Conservation (phyloP, 2,888 invertebrate genomes). For the Clusia tigrina region DNA sequence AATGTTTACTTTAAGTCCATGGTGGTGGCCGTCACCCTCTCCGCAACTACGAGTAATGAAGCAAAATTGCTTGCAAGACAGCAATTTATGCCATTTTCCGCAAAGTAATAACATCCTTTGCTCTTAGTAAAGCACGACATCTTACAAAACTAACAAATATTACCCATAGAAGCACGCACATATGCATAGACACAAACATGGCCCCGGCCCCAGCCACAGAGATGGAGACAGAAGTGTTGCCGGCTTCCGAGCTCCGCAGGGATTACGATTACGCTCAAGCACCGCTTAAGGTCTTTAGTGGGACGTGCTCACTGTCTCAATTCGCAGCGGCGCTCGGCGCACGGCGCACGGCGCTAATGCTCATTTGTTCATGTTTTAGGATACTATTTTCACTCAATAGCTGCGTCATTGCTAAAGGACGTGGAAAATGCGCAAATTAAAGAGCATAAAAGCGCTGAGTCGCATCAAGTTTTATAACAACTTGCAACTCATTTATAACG, state of each 20-base stretch:
- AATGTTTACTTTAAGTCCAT: too few relatives aligned
- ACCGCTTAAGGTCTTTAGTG: conserved; percentile 8
- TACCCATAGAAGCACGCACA: neutral
- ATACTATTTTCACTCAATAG: neutral
- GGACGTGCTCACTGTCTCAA: conserved; percentile 3
- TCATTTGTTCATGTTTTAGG: conserved; percentile 5
- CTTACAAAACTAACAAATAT: neutral
- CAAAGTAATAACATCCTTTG: neutral
- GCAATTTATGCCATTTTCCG: neutral
- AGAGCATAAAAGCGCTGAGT: neutral
- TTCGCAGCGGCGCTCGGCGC: neutral
- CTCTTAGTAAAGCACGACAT: neutral
- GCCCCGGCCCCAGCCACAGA: neutral
- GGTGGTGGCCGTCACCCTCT: too few relatives aligned
- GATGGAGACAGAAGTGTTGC: conserved; percentile 1
- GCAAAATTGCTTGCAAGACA: conserved; percentile 1
- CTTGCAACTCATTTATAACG: neutral
- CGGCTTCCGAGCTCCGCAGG: neutral
- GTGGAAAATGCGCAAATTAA: neutral
- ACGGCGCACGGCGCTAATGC: conserved; percentile 3
- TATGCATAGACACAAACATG: neutral
- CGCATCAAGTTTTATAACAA: neutral
- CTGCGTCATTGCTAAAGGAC: neutral
- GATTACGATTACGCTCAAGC: conserved; percentile 8
- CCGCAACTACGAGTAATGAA: too few relatives aligned